Base-by-base conservation (phyloP, 2,888 invertebrate species). In the Drosophila subsilvestris region DNA sequence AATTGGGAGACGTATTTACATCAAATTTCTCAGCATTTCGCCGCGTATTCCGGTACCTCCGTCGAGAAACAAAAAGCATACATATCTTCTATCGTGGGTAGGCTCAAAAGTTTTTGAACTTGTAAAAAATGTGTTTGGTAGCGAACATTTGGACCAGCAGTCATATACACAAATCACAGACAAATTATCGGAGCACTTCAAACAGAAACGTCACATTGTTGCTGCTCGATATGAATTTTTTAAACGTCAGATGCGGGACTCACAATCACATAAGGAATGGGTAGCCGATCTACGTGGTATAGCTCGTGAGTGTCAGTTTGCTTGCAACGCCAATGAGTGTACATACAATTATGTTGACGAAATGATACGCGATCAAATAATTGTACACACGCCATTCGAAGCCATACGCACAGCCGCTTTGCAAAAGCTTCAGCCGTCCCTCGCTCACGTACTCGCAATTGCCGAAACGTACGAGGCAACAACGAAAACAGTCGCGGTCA, bases 241-340 rank as follows among this genome's bases (percentile, higher is more conserved):
- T n/a, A n/a, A 43, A n/a, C 43, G 43, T 25, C 25, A 25, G 25
- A 25, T 25, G 25, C 25, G 25, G 25, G 6, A 25, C 25, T 25
- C 25, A 25, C 25, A 25, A 25, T 25, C 25, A 25, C 25, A 25
- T 25, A 25, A 25, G 25, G 25, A 25, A 25, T 25, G 25, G 25
- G 25, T 25, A 25, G 25, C 43, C 6, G 43, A n/a, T 43, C 43
- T n/a, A 43, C 43, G 43, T n/a, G 6, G n/a, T 17, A 43, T 43
- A n/a, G n/a, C n/a, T n/a, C n/a, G 43, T 43, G 43, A 43, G 43
- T 43, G 43, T n/a, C 43, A 43, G n/a, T n/a, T 43, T 43, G 5
- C n/a, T 43, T n/a, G n/a, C 43, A 14, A 43, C 14, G 7, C 43
- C 7, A 8, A 43, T n/a, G 14, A n/a, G 43, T 43, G 43, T 17